These are phyloP conservation scores for Porites evermanni DNA, from an alignment of 92 coral and sea anemone genomes.

Conservation along the genomic window DNA sequence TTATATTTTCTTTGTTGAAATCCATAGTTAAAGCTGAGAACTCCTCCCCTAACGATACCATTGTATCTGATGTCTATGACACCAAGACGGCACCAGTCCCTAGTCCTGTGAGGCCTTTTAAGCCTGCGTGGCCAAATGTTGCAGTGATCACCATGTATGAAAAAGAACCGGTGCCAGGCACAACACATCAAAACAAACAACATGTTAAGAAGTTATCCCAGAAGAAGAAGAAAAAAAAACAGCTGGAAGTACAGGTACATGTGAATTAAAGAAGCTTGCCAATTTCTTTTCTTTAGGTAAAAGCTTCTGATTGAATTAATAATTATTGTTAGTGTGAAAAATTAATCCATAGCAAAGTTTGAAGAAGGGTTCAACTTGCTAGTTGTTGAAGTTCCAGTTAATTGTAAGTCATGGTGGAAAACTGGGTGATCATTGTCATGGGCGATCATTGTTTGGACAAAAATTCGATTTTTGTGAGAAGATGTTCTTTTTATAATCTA, in stretches of 20 bases:
- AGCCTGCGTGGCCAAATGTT: conserved; percentile 77
- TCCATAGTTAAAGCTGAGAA: conserved; percentile 18
- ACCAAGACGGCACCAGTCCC: conserved; percentile 22
- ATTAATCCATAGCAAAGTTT: too few relatives aligned
- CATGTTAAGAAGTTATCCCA: conserved; percentile 43
- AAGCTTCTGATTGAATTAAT: too few relatives aligned
- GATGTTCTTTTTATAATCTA: too few relatives aligned
- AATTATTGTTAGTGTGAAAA: too few relatives aligned
- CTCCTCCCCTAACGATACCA: conserved; percentile 7
- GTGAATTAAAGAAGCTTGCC: not conserved
- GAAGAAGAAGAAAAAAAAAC: conserved; percentile 48
- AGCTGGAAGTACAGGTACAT: conserved; percentile 82
- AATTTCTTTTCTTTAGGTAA: too few relatives aligned
- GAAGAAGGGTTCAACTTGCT: too few relatives aligned
- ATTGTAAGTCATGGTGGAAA: too few relatives aligned
- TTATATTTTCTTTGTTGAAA: not conserved
- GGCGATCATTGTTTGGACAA: too few relatives aligned
- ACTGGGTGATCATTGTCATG: too few relatives aligned
- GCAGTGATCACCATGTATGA: conserved; percentile 89
- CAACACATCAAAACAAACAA: conserved; percentile 37
- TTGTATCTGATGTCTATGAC: conserved; percentile 11
- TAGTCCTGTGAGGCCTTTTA: conserved; percentile 41
- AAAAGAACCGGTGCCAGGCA: conserved; percentile 65
- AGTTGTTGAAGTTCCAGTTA: too few relatives aligned
- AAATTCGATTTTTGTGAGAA: too few relatives aligned